phyloP scores from a whole-genome alignment of 1,140 invertebrate genomes.

The Himalopsyche phryganea region DNA sequence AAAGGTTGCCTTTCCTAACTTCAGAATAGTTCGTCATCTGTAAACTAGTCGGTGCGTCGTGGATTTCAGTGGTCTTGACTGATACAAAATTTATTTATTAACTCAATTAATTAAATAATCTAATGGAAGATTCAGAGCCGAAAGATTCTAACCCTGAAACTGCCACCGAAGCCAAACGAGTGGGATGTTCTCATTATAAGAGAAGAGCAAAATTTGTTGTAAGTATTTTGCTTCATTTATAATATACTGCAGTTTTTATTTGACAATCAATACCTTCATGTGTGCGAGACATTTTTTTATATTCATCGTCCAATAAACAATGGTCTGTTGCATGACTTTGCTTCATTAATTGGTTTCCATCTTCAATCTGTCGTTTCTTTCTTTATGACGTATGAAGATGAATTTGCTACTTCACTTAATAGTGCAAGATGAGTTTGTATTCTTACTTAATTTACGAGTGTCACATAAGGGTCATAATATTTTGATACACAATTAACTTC shows the following conservation, averaged over 20 bases:
- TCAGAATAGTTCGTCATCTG: conserved; percentile 12
- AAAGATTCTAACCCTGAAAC: conserved; percentile 3
- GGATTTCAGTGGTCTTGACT: conserved; percentile 2
- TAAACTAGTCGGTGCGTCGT: conserved; percentile 14
- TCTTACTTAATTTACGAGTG: no score
- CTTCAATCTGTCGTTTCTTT: conserved; percentile 43
- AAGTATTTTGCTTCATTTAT: conserved; percentile 42
- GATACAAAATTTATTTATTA: conserved; percentile 2
- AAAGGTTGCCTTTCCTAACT: conserved; percentile 6
- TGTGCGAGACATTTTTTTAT: no score
- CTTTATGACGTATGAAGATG: conserved; percentile 36
- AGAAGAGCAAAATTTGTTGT: conserved; percentile 79
- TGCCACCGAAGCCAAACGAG: conserved; percentile 42
- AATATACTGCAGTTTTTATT: not conserved
- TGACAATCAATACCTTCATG: not conserved
- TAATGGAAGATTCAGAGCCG: conserved; percentile 13
- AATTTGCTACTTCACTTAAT: conserved; percentile 13
- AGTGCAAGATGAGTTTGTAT: not conserved
- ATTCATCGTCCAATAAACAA: conserved; percentile 3
- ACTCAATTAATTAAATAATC: conserved; percentile 10
- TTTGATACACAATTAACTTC: no score
- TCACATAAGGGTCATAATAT: no score
- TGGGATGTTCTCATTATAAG: conserved; percentile 75
- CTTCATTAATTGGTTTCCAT: conserved; percentile 33
- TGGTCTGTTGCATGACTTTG: conserved; percentile 34